Percentiles rank a stretch among this genome's conserved stretches.
Conservation (phyloP, 30 jellyfish, hydroid and myxozoan genomes). For the Haliclystus octoradiatus region DNA sequence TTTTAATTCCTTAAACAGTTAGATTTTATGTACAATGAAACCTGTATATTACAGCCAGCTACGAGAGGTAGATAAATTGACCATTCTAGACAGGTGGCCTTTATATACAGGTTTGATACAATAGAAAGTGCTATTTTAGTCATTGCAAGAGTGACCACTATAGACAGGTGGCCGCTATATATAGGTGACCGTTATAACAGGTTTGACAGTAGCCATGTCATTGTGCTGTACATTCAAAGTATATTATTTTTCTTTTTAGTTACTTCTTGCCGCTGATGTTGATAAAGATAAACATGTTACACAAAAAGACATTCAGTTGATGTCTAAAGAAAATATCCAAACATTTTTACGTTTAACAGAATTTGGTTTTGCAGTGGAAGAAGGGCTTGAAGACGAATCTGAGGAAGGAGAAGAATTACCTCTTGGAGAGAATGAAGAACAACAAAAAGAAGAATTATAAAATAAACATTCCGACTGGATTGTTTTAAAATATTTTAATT, state of each 20-base stretch:
- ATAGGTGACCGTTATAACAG: not conserved
- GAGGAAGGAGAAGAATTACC: slow-evolving; percentile 13
- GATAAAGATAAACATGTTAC: slow-evolving; percentile 41
- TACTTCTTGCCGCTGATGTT: slow-evolving; percentile 16
- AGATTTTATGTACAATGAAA: not conserved
- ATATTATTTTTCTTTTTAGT: slow-evolving; percentile 15
- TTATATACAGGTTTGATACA: not conserved
- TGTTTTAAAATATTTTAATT: too few relatives aligned
- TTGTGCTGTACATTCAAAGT: not conserved
- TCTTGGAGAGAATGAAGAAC: slow-evolving; percentile 6
- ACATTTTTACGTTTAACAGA: slow-evolving; percentile 22
- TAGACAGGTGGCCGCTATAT: not conserved
- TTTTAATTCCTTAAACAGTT: too few relatives aligned
- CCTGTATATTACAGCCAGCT: not conserved
- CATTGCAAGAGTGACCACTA: not conserved
- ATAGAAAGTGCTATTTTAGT: not conserved
- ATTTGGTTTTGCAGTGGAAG: slow-evolving; percentile 37
- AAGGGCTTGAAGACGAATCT: slow-evolving; percentile 10
- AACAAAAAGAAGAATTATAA: not conserved
- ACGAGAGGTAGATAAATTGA: not conserved
- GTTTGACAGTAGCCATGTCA: not conserved
- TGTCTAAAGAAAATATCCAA: slow-evolving; percentile 25
- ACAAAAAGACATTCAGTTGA: slow-evolving; percentile 37
- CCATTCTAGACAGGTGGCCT: slow-evolving; percentile 1
- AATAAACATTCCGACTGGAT: too few relatives aligned